phyloP scores from a whole-genome alignment of 2,113 vertebrate genomes.

The Equus quagga region DNA sequence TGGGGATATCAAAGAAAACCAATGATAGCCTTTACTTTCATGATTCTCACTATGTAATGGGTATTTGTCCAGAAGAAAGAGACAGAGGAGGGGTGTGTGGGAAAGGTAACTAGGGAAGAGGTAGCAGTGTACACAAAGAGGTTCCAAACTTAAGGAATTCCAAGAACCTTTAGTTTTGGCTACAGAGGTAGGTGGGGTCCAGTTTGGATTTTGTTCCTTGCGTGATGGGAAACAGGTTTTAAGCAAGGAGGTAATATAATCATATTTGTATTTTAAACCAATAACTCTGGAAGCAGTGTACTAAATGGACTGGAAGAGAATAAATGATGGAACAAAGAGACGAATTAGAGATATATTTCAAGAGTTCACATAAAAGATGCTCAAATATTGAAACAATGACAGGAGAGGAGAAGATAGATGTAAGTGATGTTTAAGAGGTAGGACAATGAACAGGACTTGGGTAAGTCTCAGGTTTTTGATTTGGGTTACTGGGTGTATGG shows the following conservation, averaged over 20 bases:
- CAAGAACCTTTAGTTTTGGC: not conserved
- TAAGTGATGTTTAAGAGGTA: conserved; percentile 1
- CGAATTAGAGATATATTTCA: not conserved
- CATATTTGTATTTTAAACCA: conserved; percentile 49
- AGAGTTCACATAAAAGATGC: not conserved
- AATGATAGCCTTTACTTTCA: conserved; percentile 9
- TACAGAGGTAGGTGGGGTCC: not conserved
- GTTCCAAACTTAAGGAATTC: conserved; percentile 9
- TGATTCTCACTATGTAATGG: not conserved
- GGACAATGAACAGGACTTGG: not conserved
- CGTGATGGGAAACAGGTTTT: not conserved
- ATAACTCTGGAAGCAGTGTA: conserved; percentile 1
- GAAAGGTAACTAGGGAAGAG: not conserved
- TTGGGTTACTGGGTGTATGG: not conserved
- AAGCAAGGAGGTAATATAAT: not conserved
- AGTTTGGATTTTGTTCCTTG: conserved; percentile 24
- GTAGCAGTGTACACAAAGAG: not conserved
- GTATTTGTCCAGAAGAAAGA: not conserved
- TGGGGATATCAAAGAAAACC: conserved; percentile 45
- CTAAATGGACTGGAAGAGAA: not conserved
- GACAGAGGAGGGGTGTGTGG: not conserved
- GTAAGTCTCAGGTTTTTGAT: not conserved
- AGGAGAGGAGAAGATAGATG: not conserved
- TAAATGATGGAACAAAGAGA: not conserved
- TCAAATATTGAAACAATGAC: not conserved